Conservation (phyloP, 2,113 vertebrate species). For the Galemys pyrenaicus region DNA sequence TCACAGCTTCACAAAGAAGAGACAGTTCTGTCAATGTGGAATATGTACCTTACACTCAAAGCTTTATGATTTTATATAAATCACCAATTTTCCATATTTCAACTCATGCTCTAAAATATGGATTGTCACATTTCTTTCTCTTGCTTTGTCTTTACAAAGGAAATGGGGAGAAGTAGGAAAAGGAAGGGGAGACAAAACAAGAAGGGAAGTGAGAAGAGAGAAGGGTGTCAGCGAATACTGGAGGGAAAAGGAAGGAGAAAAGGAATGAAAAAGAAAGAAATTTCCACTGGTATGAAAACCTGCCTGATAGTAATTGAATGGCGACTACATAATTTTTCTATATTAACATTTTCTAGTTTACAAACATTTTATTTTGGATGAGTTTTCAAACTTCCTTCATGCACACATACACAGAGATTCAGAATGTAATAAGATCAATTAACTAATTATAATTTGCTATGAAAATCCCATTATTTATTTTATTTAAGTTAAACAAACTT, state of each 20-base stretch:
- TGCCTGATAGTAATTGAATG: background rate
- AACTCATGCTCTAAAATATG: background rate
- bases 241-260: background rate
- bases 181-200: rapidly evolving
- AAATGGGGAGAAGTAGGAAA: rapidly evolving
- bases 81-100: background rate
- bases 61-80: background rate
- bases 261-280: background rate
- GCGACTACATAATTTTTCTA: background rate
- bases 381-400: background rate
- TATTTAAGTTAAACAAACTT: background rate
- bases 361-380: background rate
- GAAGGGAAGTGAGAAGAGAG: background rate
- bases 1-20: background rate
- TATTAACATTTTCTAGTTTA: conserved; percentile 13
- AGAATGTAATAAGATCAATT: background rate
- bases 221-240: rapidly evolving
- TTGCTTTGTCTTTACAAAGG: background rate
- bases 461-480: background rate
- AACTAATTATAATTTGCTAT: background rate
- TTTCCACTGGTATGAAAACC: background rate
- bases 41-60: background rate
- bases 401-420: background rate
- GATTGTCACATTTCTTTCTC: background rate
- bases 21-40: background rate